phyloP scores from a whole-genome alignment of 2,888 invertebrate genomes.

The Cryptocheilus praepositus region DNA sequence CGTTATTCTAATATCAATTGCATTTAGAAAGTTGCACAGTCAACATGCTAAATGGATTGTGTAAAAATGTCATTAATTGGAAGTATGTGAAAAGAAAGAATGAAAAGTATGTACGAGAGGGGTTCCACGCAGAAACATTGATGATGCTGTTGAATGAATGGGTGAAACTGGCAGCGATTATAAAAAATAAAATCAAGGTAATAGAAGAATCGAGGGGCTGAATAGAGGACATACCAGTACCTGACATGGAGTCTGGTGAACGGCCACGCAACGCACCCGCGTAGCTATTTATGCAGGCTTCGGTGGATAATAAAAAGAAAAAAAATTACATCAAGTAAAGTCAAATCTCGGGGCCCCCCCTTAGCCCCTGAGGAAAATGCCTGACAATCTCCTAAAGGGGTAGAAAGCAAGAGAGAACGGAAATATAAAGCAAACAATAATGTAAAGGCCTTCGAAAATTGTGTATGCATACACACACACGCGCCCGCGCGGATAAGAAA shows the following conservation, averaged over 20 bases:
- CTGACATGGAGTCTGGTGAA: conserved; percentile 89
- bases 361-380: conserved; percentile 49
- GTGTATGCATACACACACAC: conserved; percentile 54
- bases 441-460: conserved; percentile 47
- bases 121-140: no score
- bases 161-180: conserved; percentile 24
- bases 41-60: no score
- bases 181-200: conserved; percentile 39
- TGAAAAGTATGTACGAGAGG: no score
- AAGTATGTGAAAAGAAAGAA: background rate
- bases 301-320: conserved; percentile 74
- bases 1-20: no score
- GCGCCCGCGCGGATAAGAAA: conserved; percentile 13
- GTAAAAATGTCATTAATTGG: no score
- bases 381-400: conserved; percentile 46
- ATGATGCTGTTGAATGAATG: no score
- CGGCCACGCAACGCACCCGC: conserved; percentile 93
- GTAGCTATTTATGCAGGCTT: conserved; percentile 83
- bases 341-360: conserved; percentile 56
- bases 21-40: no score
- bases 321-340: conserved; percentile 71
- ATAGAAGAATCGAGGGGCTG: conserved; percentile 54
- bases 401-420: conserved; percentile 52
- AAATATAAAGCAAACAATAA: conserved; percentile 49
- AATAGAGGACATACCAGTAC: conserved; percentile 81